Base-by-base conservation (phyloP, 2,797 vertebrate genomes). In the Toxotes lorentzi region DNA sequence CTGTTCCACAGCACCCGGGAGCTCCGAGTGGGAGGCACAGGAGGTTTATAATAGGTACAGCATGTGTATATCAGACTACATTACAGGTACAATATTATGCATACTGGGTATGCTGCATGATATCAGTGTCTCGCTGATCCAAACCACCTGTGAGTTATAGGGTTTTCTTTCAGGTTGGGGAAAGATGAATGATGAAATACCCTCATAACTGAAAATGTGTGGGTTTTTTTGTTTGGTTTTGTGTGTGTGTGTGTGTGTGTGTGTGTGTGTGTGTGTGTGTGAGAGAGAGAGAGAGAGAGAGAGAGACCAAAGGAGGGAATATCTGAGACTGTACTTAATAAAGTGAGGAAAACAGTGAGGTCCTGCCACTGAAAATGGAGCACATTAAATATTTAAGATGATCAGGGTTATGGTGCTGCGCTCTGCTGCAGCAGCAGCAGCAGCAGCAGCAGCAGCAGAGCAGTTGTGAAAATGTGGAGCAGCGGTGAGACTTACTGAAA, bases 401-500 rank as follows among this genome's bases (percentile, higher is more conserved):
- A 66, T 67, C 23, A 62, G 24, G 34, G 40, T 73, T 32, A 70
- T 30, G 24, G 66, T 38, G 61, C 63, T 24, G 51, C 17, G 17
- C 47, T 72, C n/a, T 12, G 50, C 51, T 63, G 70, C 73, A 16
- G 50, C 19, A 23, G 56, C 21, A 43, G 56, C 32, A 45, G 30
- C 51, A 66, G 70, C 73, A 16, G 50, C 19, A 23, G 56, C 21
- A 43, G 56, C 32, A 45, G 30, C 30, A 38, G 56, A 47, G 40
- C 58, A 54, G 68, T 56, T 32, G 63, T 63, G 62, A 40, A 64
- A 45, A 64, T 54, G 65, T 43, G 41, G 10, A 32, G 45, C 38
- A 30, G 65, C 7, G 21, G 61, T 12, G 16, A 45, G 70, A 96
- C 98, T 96, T 91, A 99, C 98, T 98, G 98, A 93, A 99, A 98